Conservation (phyloP, 2,797 vertebrate genomes). For the Paguma larvata region DNA sequence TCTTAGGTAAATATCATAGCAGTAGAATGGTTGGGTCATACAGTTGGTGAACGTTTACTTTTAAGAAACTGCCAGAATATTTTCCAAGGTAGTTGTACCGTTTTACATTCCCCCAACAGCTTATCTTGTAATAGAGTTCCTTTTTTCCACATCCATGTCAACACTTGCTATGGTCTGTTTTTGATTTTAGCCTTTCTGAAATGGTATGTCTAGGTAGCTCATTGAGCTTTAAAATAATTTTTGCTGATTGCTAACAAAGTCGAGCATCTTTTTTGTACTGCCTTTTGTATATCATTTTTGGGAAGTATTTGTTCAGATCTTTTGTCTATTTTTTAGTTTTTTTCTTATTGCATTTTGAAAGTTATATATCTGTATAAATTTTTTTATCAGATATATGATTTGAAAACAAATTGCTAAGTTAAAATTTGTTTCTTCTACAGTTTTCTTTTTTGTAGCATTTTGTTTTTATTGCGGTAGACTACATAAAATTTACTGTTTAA, state of each 20-base stretch:
- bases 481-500: background rate
- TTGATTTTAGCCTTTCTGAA: background rate
- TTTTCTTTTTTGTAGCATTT: background rate
- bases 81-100: background rate
- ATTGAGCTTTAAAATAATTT: slow-evolving; percentile 34
- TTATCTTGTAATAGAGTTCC: background rate
- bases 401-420: slow-evolving; percentile 20
- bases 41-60: background rate
- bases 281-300: background rate
- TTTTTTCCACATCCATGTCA: background rate
- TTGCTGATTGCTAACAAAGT: background rate
- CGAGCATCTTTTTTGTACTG: background rate
- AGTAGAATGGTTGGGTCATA: slow-evolving; percentile 16
- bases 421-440: slow-evolving; percentile 5
- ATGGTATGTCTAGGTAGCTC: background rate
- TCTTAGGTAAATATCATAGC: background rate
- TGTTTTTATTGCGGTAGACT: background rate
- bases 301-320: background rate
- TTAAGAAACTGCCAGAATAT: slow-evolving; percentile 23
- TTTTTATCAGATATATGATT: background rate
- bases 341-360: background rate
- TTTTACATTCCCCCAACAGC: background rate
- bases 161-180: background rate
- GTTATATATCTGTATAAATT: background rate
- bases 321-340: background rate